phyloP scores from a whole-genome alignment of 1,140 invertebrate genomes.

The Aporrectodea caliginosa region DNA sequence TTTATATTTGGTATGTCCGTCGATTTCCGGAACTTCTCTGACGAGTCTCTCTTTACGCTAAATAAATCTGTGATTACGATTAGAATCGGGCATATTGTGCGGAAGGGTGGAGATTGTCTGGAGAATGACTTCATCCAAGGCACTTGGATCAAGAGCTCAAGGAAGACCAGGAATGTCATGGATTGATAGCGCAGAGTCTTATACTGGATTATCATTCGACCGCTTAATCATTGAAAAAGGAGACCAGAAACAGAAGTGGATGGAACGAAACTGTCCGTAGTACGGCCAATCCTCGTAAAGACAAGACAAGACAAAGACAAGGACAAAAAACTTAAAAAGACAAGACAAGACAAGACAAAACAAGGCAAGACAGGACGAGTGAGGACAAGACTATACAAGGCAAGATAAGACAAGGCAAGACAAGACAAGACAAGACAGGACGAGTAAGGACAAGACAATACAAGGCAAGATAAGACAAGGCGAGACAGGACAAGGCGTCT shows the following conservation, averaged over 20 bases:
- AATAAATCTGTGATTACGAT: no score
- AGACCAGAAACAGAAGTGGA: neutral
- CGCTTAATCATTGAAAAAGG: neutral
- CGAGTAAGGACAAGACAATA: slow-evolving; percentile 3
- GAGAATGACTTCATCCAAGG: no score
- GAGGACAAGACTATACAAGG: neutral
- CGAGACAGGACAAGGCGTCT: neutral
- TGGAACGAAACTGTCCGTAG: no score
- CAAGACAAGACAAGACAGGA: neutral
- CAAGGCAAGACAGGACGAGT: slow-evolving; percentile 2
- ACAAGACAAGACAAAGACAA: neutral
- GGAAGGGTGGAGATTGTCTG: no score
- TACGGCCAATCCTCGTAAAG: neutral
- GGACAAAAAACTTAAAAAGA: no score
- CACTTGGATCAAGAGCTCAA: no score
- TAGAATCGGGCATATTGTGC: no score
- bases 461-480: neutral
- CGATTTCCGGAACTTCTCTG: no score
- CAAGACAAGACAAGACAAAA: neutral
- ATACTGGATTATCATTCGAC: neutral
- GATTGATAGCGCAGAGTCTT: no score
- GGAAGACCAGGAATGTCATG: no score
- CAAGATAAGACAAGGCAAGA: neutral
- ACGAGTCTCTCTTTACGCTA: no score
- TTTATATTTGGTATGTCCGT: no score